A percentile compares a stretch with the other conserved stretches of the same genome.
Conservation (phyloP, 1,140 invertebrate genomes). For the Andricus grossulariae region DNA sequence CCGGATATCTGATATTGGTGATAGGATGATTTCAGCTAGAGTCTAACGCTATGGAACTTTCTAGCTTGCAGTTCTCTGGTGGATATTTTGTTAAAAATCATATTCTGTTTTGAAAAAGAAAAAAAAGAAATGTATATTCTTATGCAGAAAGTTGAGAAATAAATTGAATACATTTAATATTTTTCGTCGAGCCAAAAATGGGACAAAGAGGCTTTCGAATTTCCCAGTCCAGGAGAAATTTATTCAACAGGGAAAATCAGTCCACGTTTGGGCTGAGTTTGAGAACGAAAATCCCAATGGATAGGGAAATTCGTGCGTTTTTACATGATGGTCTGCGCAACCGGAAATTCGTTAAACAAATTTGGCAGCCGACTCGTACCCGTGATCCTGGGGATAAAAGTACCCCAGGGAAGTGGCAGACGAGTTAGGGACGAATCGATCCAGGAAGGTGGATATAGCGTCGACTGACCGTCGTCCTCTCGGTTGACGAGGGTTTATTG, state of each 20-base stretch:
- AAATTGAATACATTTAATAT: neutral
- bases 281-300: conserved; percentile 46
- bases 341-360: conserved; percentile 63
- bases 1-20: conserved; percentile 5
- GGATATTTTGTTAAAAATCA: neutral
- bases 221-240: neutral
- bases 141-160: neutral
- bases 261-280: conserved; percentile 11
- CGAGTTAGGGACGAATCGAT: conserved; percentile 42
- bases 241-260: neutral
- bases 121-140: neutral
- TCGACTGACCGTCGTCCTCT: conserved; percentile 48
- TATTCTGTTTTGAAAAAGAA: neutral
- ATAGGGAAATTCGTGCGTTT: conserved; percentile 53
- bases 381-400: conserved; percentile 60
- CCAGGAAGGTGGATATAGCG: conserved; percentile 47
- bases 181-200: neutral
- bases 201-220: neutral
- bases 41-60: neutral
- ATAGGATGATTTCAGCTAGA: neutral
- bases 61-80: neutral
- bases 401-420: conserved; percentile 47
- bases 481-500: conserved; percentile 68
- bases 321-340: conserved; percentile 45
- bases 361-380: conserved; percentile 52